phyloP scores from a whole-genome alignment of 2,113 vertebrate genomes.

The Megaleporinus macrocephalus region DNA sequence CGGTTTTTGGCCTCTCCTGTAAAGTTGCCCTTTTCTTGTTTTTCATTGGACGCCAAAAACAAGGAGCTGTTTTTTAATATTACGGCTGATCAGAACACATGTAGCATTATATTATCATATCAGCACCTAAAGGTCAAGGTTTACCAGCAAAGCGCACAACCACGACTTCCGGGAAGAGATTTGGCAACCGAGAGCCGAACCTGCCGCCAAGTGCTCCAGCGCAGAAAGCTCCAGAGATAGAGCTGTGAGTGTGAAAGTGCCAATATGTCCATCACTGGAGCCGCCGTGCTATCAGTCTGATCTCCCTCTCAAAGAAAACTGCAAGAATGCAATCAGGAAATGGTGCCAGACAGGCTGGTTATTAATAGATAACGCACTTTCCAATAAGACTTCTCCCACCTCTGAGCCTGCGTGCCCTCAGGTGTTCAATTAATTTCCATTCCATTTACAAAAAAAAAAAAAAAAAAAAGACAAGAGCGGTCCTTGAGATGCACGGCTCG shows the following conservation, averaged over 20 bases:
- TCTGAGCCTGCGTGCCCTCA: slow-evolving; percentile 18
- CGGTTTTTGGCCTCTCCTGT: too few species aligned
- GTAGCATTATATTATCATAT: too few species aligned
- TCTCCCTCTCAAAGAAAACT: slow-evolving; percentile 23
- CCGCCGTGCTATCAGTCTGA: background rate
- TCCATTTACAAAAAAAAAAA: slow-evolving; percentile 16
- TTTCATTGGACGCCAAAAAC: too few species aligned
- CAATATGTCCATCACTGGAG: slow-evolving; percentile 1
- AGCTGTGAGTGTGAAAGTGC: background rate
- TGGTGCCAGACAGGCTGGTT: slow-evolving; percentile 12
- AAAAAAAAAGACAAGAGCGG: background rate
- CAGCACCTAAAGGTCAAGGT: too few species aligned
- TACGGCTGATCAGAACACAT: too few species aligned
- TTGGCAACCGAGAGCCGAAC: background rate
- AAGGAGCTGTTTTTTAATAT: too few species aligned
- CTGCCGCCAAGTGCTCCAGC: background rate
- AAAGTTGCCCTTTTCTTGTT: too few species aligned
- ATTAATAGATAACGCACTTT: slow-evolving; percentile 36
- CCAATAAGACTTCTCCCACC: slow-evolving; percentile 27
- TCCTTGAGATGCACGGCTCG: slow-evolving; percentile 29
- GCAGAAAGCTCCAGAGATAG: background rate
- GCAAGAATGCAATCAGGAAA: slow-evolving; percentile 15
- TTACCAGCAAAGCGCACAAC: background rate
- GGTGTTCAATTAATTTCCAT: slow-evolving; percentile 45
- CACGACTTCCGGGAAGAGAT: background rate